Evolutionary conservation across 2,113 vertebrate species (phyloP).

Genomic region (Charadrius vociferus): DNA sequence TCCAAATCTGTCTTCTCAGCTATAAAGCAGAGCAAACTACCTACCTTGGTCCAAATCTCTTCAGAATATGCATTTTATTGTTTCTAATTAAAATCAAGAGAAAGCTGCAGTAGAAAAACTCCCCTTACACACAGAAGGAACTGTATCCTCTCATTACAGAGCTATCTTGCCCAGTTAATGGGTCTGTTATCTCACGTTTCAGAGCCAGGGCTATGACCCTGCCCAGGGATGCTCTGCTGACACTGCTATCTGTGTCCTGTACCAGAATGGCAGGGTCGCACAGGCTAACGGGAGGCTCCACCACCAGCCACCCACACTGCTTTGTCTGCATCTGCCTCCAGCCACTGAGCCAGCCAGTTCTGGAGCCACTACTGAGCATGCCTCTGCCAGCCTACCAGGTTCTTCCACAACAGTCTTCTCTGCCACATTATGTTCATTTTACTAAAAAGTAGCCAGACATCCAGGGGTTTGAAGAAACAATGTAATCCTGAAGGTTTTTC

Average conservation of each 20-base stretch:
- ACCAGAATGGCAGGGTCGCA: not conserved
- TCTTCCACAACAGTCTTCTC: not conserved
- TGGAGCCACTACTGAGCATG: not conserved
- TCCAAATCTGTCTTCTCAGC: not conserved
- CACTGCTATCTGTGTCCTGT: not conserved
- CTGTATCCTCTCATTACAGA: slow-evolving; percentile 44
- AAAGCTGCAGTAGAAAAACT: not conserved
- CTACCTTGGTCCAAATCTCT: not conserved
- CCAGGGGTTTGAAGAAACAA: not conserved
- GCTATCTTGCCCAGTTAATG: slow-evolving; percentile 5
- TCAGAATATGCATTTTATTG: not conserved
- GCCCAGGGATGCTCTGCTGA: not conserved
- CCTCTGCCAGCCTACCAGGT: not conserved
- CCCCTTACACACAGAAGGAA: not conserved
- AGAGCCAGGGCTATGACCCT: not conserved
- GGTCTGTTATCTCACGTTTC: not conserved
- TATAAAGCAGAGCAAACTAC: not conserved
- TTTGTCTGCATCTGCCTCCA: not conserved
- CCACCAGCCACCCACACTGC: rapidly evolving
- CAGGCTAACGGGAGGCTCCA: not conserved
- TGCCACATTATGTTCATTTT: rapidly evolving
- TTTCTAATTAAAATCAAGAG: not conserved
- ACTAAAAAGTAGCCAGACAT: not conserved
- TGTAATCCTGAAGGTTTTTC: not conserved
- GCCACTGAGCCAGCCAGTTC: not conserved